Base-by-base conservation (phyloP, 1,140 invertebrate species). In the Zaprionus taronus region DNA sequence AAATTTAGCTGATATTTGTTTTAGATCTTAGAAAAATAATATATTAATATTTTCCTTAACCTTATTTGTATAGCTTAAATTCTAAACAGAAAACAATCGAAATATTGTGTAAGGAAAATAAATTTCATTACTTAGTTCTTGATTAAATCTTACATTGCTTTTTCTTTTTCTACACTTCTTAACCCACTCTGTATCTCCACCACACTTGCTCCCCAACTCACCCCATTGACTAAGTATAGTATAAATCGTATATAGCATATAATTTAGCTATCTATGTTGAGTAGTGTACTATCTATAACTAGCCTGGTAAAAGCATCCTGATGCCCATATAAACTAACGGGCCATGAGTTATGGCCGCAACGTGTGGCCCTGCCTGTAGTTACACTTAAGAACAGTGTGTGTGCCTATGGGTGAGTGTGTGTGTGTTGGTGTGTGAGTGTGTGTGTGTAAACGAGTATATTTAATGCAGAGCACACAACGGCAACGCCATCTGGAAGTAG, bases 271-370 rank as follows among this genome's bases (percentile, higher is more conserved):
- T 6, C 36, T 68, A 12, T 69, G 72, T 63, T 76, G 61, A 31
- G 11, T 36, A 76, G 68, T 66, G 61, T 64, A 36, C 72, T 80
- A 83, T 80, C 47, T 72, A 75, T 78, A 83, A 89, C 80, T 83
- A 77, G 72, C 77, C 60, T 72, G 80, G 78, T 89, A 89, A 89
- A 80, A 80, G 81, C 78, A 75, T 83, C 70, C 78, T 83, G 64
- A 78, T 80, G 70, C 81, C 80, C 83, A 62, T 62, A 66, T 55
- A 60, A 71, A 55, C 79, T 49, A 65, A 57, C 62, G 74, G 74
- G 47, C 71, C 81, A 81, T 90, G 72, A 89, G 87, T 77, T 89
- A 89, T 90, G 85, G 85, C 72, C 81, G 38, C 85, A 89, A 89
- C 85, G 84, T 89, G 84, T 84, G 75, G 75, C 75, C 78, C 65